Evolutionary conservation across 2,113 vertebrate genomes (phyloP), one percentile per base, ranked within the genome.

Genomic region (Carassius auratus): DNA sequence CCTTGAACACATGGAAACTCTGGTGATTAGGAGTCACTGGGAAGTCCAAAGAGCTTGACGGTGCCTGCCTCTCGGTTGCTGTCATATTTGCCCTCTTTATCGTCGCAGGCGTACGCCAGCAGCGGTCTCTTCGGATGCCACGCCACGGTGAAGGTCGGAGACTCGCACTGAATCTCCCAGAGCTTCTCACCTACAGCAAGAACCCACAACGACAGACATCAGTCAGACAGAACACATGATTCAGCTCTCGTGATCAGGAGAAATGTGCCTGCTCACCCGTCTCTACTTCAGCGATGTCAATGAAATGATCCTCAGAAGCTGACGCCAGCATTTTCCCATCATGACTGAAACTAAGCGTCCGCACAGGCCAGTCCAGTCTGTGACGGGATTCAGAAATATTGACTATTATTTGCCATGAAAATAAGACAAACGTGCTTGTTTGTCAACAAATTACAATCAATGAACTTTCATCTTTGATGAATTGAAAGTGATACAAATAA

Each of bases 81-180:
- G 93, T 99, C 98, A 0, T 99, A 99, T 92, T 99, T 99, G 71
- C 97, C 97, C 50, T 99, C 98, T 92, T 99, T 99, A 94, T 99
- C 98, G 0, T 99, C 98, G 61, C 98, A 99, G 87, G 98, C 98
- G 14, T 98, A 99, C 0, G 98, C 98, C 92, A 99, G 89, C 86
- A 99, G 93, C 0, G 97, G 97, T 75, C 97, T 94, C 93, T 99
- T 99, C 0, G 98, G 98, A 89, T 99, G 98, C 98, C 98, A 99
- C 50, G 98, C 98, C 30, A 99, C 98, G 0, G 98, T 99, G 91
- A 99, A 99, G 77, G 98, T 99, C 0, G 98, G 98, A 0, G 98
- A 99, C 85, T 99, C 98, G 0, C 98, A 99, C 92, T 99, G 98
- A n/a, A 99, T 97, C 91, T 99, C 98, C 97, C 98, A 99, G 38